A percentile compares a stretch with the other conserved stretches of the same genome.
Evolutionary conservation across 1,140 invertebrate genomes (phyloP).

Genomic region (Rhopalosiphum padi): DNA sequence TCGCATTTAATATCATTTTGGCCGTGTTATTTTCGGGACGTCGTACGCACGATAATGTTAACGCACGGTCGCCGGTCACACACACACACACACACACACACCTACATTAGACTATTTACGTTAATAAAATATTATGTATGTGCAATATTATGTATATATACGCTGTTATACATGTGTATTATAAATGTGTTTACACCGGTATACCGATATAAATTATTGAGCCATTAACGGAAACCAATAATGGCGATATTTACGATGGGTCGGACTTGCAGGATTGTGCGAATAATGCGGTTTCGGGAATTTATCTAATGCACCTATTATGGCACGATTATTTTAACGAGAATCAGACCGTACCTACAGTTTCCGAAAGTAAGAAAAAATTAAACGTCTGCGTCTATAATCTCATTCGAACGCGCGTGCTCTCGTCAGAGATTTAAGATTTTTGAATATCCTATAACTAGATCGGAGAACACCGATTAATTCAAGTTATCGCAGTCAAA

Average conservation of each 20-base stretch:
- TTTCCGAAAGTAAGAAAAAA: too few species aligned
- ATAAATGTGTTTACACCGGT: not conserved
- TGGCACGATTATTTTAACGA: too few species aligned
- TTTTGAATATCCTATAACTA: too few species aligned
- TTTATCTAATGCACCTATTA: not conserved
- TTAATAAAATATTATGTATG: not conserved
- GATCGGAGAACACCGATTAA: too few species aligned
- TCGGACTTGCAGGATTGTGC: not conserved
- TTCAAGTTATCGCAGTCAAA: too few species aligned
- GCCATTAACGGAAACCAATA: constrained; percentile 5
- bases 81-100: not conserved
- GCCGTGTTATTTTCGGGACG: not conserved
- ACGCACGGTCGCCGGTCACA: not conserved
- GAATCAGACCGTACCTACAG: too few species aligned
- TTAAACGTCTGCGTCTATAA: too few species aligned
- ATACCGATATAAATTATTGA: not conserved
- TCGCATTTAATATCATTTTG: not conserved
- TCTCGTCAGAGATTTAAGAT: too few species aligned
- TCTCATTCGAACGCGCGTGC: too few species aligned
- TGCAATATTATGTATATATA: not conserved
- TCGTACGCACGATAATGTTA: not conserved
- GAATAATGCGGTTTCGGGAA: not conserved
- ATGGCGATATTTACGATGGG: constrained; percentile 6
- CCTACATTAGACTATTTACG: not conserved
- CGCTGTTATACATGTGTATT: not conserved